Evolutionary conservation across 2,888 invertebrate species (phyloP), one percentile per base, ranked within the genome.

Genomic region (Alentia gelatinosa): DNA sequence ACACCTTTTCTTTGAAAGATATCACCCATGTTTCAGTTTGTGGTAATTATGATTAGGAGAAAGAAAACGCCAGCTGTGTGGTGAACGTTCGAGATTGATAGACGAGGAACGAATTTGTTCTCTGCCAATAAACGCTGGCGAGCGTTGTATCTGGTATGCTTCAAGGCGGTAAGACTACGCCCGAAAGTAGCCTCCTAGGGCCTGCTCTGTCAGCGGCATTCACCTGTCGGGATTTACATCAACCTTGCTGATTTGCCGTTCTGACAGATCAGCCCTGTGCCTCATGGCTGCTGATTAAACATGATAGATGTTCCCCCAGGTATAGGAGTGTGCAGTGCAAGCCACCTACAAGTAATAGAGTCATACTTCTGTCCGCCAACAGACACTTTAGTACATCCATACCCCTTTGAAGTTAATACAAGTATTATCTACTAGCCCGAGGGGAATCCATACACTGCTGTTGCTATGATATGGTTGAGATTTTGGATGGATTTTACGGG

Each of bases 221-320:
- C 83, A 83, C 83, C 83, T 83, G 83, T 83, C 83, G 83, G 83
- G 83, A 83, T 83, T 83, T 83, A 83, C 83, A 83, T 83, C 83
- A 83, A 68, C 68, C 68, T 30, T 9, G 68, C 68, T 68, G 68
- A 68, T 68, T 68, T 68, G 68, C 68, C 68, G 26, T 1, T 30
- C 68, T 68, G 68, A 68, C 68, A 68, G 68, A 68, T 68, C 68
- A 12, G 68, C 33, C 30, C 68, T 68, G 1, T 26, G 30, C 68
- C 33, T 9, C 12, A 30, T 68, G 68, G 68, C 68, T 68, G 68
- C 68, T 68, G 68, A 68, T 68, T 68, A 68, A n/a, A 68, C n/a
- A 30, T 68, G 68, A 68, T 68, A 68, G 68, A 68, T 68, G 68
- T 26, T 68, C 30, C 56, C 56, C 56, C 56, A 4, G 68, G 68